These are phyloP conservation scores for Arion vulgaris DNA, from an alignment of 1,140 invertebrate species.

Conservation along the genomic window DNA sequence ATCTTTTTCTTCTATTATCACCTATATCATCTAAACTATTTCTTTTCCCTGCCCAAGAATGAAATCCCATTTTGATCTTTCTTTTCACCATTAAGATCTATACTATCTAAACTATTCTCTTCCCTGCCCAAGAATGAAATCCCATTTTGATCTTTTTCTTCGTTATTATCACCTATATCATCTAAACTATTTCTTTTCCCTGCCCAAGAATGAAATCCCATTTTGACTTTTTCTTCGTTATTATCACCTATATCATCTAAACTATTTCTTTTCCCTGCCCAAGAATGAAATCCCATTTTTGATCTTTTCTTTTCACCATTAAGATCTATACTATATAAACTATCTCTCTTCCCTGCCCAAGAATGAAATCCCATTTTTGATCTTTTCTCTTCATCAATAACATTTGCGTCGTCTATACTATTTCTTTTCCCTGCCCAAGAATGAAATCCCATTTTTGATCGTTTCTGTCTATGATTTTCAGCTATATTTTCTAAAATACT, in stretches of 20 bases:
- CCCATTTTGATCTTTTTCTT: background rate
- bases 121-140: background rate
- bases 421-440: background rate
- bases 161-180: background rate
- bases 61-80: background rate
- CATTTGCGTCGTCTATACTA: background rate
- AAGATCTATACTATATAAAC: background rate
- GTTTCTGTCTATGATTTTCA: background rate
- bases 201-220: background rate
- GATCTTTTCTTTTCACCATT: background rate
- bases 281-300: background rate
- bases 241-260: background rate
- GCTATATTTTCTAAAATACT: background rate
- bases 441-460: background rate
- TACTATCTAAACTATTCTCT: background rate
- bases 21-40: background rate
- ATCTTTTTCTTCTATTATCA: background rate
- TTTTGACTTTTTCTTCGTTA: background rate
- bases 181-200: background rate
- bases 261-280: background rate
- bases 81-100: background rate
- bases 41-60: background rate
- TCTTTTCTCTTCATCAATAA: background rate
- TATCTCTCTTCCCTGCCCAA: background rate
- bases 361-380: background rate